Evolutionary conservation across 2,113 vertebrate genomes (phyloP), one percentile per base, ranked within the genome.

Genomic region (Ivindomyrus marchei): DNA sequence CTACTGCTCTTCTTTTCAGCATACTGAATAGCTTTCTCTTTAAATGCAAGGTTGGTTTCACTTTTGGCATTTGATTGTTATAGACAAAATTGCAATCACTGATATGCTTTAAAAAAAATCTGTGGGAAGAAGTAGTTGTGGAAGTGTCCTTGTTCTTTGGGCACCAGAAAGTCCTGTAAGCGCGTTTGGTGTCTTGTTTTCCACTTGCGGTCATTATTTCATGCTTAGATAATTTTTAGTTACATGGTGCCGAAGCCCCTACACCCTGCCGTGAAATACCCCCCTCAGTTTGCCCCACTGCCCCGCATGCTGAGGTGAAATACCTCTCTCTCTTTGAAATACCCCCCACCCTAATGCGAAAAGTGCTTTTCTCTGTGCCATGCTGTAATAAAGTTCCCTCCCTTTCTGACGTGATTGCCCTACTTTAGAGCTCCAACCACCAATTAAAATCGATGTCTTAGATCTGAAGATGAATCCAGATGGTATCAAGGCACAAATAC

Each of bases 371-470:
- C 74, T 80, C 74, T 80, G 31, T 80, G 74, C 74, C 15, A 39
- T 80, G 5, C 74, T 15, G 31, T 80, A 80, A 36, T 39, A 80
- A 39, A 19, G n/a, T 7, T 13, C 74, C 74, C 74, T 80, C 74
- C 74, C 74, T 2, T 80, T 80, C 74, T 80, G 74, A 50, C 19
- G 24, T 53, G 27, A 39, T 39, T 87, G n/a, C 86, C 50, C 86
- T 53, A 56, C 49, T 87, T 87, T 87, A 36, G 19, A 56, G 31
- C 86, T 11, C 86, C 31, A 53, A 56, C 50, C 4, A 4, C 49
- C 86, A 87, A 87, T 87, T 87, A 87, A 87, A 53, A 50, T 87
- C 36, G 27, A 87, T 56, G 86, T 58, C 50, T 87, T 87, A 31
- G 47, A 53, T 53, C 86, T 53, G 83, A 46, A 49, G 42, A 49